Evolutionary conservation across 2,113 vertebrate genomes (phyloP).

Genomic region (Platysternon megacephalum): DNA sequence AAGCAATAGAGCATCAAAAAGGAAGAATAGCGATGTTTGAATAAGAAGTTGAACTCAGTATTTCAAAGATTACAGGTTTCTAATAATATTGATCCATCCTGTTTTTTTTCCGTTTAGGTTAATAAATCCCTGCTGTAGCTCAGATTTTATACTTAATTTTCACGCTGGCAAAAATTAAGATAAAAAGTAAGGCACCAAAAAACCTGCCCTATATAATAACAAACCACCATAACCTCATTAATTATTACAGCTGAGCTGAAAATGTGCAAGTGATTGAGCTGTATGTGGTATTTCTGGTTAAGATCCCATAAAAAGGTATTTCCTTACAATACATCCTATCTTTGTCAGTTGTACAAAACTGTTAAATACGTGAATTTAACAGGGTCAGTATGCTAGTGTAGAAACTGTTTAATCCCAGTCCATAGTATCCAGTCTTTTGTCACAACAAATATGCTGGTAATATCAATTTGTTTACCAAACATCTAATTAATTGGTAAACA

Average conservation of each 20-base stretch:
- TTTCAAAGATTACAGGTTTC: conserved; percentile 79
- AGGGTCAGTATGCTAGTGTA: conserved; percentile 6
- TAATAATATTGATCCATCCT: conserved; percentile 80
- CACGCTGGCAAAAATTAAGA: conserved; percentile 85
- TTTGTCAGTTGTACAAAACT: conserved; percentile 62
- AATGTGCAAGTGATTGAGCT: conserved; percentile 56
- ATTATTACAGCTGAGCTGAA: conserved; percentile 57
- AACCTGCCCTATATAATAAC: conserved; percentile 75
- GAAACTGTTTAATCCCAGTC: conserved; percentile 61
- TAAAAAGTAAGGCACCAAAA: conserved; percentile 85
- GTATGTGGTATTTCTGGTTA: conserved; percentile 33
- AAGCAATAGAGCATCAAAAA: conserved; percentile 82
- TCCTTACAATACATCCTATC: conserved; percentile 47
- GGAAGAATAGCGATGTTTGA: conserved; percentile 79
- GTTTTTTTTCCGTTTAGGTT: conserved; percentile 74
- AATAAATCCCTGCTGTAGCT: conserved; percentile 84
- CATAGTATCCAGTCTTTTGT: conserved; percentile 63
- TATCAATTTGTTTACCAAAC: conserved; percentile 71
- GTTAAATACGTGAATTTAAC: conserved; percentile 55
- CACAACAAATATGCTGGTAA: conserved; percentile 70
- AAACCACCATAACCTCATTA: conserved; percentile 59
- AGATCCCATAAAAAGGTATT: conserved; percentile 62
- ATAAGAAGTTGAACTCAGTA: conserved; percentile 80
- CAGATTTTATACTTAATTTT: conserved; percentile 83
- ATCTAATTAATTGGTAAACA: conserved; percentile 70